phyloP scores from a whole-genome alignment of 2,113 vertebrate species.

The Pelodiscus sinensis region DNA sequence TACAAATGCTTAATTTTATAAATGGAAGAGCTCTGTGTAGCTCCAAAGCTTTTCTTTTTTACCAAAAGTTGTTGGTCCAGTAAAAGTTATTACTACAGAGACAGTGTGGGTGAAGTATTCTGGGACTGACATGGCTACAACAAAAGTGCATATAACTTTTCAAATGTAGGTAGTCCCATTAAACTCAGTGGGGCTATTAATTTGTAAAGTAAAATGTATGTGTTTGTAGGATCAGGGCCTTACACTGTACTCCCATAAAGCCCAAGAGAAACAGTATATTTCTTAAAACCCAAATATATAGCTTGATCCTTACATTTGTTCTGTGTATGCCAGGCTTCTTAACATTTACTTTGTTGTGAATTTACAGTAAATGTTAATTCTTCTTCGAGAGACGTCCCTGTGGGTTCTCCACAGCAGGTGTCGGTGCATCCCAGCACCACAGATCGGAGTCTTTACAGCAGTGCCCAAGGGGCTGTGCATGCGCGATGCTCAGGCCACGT shows the following conservation, averaged over 20 bases:
- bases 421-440: too few relatives aligned
- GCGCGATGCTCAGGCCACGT: too few relatives aligned
- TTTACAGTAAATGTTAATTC: conserved; percentile 45
- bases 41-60: neutral
- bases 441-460: too few relatives aligned
- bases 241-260: neutral
- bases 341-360: neutral
- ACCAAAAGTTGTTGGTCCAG: neutral
- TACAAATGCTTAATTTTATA: neutral
- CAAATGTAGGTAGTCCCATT: neutral
- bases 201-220: neutral
- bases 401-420: too few relatives aligned
- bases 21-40: neutral
- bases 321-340: neutral
- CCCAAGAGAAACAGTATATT: neutral
- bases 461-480: too few relatives aligned
- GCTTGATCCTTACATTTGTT: neutral
- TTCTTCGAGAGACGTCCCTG: too few relatives aligned
- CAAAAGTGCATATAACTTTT: neutral
- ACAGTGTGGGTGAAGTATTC: neutral
- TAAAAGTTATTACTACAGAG: neutral
- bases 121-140: neutral
- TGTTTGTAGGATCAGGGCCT: neutral
- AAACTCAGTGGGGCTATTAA: neutral
- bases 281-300: neutral